A percentile compares a stretch with the other conserved stretches of the same genome.
phyloP scores from a whole-genome alignment of 2,888 invertebrate species.

The Catocala nupta region DNA sequence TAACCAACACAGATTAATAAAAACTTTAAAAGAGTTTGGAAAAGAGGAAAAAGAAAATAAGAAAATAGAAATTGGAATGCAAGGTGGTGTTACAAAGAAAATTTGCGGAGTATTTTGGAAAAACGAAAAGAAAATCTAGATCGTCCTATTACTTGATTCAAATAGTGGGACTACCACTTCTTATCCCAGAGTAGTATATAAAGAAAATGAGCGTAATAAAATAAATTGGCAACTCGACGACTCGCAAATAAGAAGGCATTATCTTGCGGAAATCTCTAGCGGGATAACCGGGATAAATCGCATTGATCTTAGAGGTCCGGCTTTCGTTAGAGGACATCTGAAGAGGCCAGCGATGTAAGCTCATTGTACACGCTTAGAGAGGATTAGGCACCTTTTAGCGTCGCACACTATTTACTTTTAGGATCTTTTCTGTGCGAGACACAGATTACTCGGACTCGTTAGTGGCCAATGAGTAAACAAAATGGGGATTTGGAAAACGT shows the following conservation, averaged over 20 bases:
- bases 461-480: constrained; percentile 62
- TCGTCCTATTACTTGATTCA: constrained; percentile 12
- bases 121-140: not conserved
- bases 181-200: constrained; percentile 28
- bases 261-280: constrained; percentile 65
- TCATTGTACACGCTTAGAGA: constrained; percentile 76
- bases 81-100: not conserved
- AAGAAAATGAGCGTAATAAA: constrained; percentile 51
- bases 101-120: not conserved
- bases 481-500: constrained; percentile 49
- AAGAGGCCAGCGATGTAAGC: constrained; percentile 73
- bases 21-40: not conserved
- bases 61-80: not conserved
- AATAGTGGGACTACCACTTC: constrained; percentile 25
- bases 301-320: constrained; percentile 77
- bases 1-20: not conserved
- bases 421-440: constrained; percentile 59
- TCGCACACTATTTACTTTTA: constrained; percentile 78
- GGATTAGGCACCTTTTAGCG: constrained; percentile 84
- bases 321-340: constrained; percentile 75
- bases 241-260: constrained; percentile 67
- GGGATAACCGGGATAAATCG: constrained; percentile 68
- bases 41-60: not conserved
- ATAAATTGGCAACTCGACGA: constrained; percentile 57
- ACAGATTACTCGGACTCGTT: constrained; percentile 66